Evolutionary conservation across 1,140 invertebrate species (phyloP), one percentile per base, ranked within the genome.

Genomic region (Sweltsa coloradensis): DNA sequence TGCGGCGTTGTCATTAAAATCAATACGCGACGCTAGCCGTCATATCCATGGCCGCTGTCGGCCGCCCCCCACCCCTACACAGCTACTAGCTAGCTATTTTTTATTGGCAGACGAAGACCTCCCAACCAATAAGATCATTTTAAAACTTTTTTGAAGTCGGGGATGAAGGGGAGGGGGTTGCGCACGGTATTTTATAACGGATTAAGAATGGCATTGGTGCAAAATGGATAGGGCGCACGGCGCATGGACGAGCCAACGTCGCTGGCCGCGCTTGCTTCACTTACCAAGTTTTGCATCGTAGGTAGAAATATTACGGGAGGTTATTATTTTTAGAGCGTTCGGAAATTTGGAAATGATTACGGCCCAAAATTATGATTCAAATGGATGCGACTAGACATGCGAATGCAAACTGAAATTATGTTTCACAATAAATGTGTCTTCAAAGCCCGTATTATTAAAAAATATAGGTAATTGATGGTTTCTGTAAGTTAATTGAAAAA

Each of bases 121-220:
- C 37, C 37, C 37, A 40, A 40, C 37, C 37, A 40, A 40, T 40
- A 40, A 40, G 37, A 40, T 40, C 19, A 40, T 40, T 40, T 40
- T 40, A 40, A 40, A 40, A 40, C 37, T 40, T 40, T 40, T 39
- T 40, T 40, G 21, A 5, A 19, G 37, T 9, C 13, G 5, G 37
- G 14, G 37, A 40, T 1, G 7, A n/a, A 40, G 18, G 16, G 0
- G 24, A 14, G 37, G 18, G 14, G 16, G 21, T 19, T 23, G 37
- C 37, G 24, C 37, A 40, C 21, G 37, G 37, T 23, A 40, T 40
- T 19, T 40, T 40, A 19, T 40, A 40, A 40, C 21, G 37, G 37
- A 40, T 40, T 40, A 40, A 13, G 11, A 40, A 40, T 40, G 37
- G 37, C 7, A 40, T 19, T 40, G 37, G 37, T 40, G 37, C 16